phyloP scores from a whole-genome alignment of 2,888 invertebrate species.

The Trisateles emortualis region DNA sequence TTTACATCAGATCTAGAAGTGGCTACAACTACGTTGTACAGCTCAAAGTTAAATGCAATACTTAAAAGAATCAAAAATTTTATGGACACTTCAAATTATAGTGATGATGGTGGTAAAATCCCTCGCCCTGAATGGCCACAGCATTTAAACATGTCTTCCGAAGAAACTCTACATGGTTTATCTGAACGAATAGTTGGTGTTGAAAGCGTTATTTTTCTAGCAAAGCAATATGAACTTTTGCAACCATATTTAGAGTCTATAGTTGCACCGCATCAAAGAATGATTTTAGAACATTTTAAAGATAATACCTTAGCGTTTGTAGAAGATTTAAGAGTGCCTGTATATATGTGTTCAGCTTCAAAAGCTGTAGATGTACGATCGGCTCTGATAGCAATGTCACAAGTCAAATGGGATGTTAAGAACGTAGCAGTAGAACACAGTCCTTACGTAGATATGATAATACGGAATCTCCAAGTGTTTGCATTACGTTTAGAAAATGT shows the following conservation, averaged over 20 bases:
- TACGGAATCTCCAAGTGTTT: slow-evolving; percentile 92
- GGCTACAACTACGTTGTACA: slow-evolving; percentile 86
- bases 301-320: slow-evolving; percentile 91
- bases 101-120: slow-evolving; percentile 64
- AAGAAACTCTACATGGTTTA: slow-evolving; percentile 93
- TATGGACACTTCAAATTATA: slow-evolving; percentile 81
- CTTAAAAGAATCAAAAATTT: slow-evolving; percentile 92
- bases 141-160: slow-evolving; percentile 70
- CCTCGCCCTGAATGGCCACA: slow-evolving; percentile 63
- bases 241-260: slow-evolving; percentile 95
- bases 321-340: slow-evolving; percentile 92
- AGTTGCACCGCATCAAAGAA: slow-evolving; percentile 90
- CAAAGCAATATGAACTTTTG: slow-evolving; percentile 94
- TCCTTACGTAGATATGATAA: slow-evolving; percentile 93
- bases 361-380: slow-evolving; percentile 92
- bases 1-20: slow-evolving; percentile 92
- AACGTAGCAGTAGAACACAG: slow-evolving; percentile 98
- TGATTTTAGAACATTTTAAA: slow-evolving; percentile 90
- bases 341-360: slow-evolving; percentile 95
- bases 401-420: slow-evolving; percentile 98
- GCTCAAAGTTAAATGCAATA: slow-evolving; percentile 90
- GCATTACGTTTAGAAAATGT: slow-evolving; percentile 92
- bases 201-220: slow-evolving; percentile 96
- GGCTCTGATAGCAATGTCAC: slow-evolving; percentile 94
- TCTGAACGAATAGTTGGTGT: slow-evolving; percentile 96